Conservation (phyloP, 2,888 invertebrate genomes). For the Crocallis elinguaria region DNA sequence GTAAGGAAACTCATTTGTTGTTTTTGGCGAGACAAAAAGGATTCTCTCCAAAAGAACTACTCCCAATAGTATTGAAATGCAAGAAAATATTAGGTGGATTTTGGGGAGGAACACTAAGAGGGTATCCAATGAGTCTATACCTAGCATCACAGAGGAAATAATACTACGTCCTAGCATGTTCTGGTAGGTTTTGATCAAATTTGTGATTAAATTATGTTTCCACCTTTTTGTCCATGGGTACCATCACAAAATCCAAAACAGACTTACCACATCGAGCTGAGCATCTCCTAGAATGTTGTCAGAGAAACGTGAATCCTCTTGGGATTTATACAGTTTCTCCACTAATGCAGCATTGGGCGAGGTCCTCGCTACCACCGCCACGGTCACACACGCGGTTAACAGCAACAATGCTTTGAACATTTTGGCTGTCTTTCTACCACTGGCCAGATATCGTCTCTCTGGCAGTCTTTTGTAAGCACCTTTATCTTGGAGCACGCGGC, state of each 20-base stretch:
- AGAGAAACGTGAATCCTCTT: constrained; percentile 42
- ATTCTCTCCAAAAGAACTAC: too few species aligned
- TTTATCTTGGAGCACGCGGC: constrained; percentile 25
- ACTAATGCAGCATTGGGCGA: constrained; percentile 57
- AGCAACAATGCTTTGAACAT: constrained; percentile 44
- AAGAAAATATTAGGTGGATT: too few species aligned
- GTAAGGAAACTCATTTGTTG: too few species aligned
- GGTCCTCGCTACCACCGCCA: constrained; percentile 41
- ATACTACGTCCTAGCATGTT: too few species aligned
- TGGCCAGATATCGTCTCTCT: constrained; percentile 18
- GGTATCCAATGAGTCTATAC: too few species aligned
- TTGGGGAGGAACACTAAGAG: too few species aligned
- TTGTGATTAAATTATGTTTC: too few species aligned
- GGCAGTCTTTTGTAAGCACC: constrained; percentile 14
- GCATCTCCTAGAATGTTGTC: constrained; percentile 56
- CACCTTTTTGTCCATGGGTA: too few species aligned
- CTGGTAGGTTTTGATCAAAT: too few species aligned
- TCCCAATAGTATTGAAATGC: too few species aligned
- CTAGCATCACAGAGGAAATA: too few species aligned
- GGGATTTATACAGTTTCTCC: constrained; percentile 39
- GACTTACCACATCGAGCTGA: constrained; percentile 59
- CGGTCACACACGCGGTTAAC: constrained; percentile 40
- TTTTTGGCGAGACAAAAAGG: too few species aligned
- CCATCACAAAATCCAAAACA: neutral
- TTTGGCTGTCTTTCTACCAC: constrained; percentile 33